phyloP scores from a whole-genome alignment of 2,888 invertebrate genomes.

The Digitonthophagus gazella region DNA sequence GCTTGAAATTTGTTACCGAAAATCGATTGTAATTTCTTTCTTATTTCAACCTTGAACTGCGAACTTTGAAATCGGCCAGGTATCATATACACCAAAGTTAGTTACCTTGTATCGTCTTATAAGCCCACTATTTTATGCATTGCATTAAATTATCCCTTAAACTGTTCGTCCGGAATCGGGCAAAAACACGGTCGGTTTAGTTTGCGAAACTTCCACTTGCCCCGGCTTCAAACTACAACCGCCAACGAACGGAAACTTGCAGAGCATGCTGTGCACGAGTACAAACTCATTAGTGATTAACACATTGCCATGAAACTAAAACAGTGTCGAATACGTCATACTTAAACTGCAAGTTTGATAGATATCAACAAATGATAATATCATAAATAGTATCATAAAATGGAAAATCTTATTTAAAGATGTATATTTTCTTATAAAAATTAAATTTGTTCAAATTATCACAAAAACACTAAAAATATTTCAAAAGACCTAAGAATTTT shows the following conservation, averaged over 20 bases:
- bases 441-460: too few relatives aligned
- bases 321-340: neutral
- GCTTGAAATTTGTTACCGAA: constrained; percentile 1
- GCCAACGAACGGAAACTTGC: neutral
- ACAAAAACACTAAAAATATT: too few relatives aligned
- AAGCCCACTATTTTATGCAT: neutral
- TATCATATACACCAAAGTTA: neutral
- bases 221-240: neutral
- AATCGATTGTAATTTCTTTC: constrained; percentile 4
- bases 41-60: neutral
- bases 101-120: neutral
- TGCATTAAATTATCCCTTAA: neutral
- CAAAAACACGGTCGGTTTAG: neutral
- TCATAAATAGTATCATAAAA: too few relatives aligned
- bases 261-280: neutral
- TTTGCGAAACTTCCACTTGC: neutral
- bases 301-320: neutral
- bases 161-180: neutral
- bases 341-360: too few relatives aligned
- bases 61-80: too few relatives aligned
- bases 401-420: too few relatives aligned
- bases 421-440: too few relatives aligned
- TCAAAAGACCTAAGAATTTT: too few relatives aligned
- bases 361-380: too few relatives aligned
- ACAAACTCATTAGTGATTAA: neutral